Base-by-base conservation (phyloP, 1,140 invertebrate species). In the Drosophila truncata region DNA sequence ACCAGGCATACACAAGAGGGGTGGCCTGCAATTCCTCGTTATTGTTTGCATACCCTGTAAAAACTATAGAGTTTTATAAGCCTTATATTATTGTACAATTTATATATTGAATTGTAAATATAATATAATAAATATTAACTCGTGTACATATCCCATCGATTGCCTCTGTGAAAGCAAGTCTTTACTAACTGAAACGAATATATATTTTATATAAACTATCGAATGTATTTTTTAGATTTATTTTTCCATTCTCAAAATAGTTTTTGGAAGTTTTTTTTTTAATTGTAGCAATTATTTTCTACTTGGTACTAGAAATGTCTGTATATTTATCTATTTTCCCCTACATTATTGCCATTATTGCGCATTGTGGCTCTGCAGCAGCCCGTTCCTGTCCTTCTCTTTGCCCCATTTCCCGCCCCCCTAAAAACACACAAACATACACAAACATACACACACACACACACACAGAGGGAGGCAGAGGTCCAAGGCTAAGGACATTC, bases 401-500 rank as follows among this genome's bases (percentile, higher is more conserved):
- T 16, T 8, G 3, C 27, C 18, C 27, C 41, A 20, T 33, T 16
- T 13, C 8, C 25, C 5, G 10, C 25, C 3, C 7, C 33, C 14
- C 25, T 13, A 44, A 27, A 41, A 16, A 47, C 25, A 52, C 50
- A 41, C 54, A 41, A 3, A 59, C 57, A 58, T 14, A 41, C n/a
- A 58, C 7, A n/a, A 44, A 27, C n/a, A 41, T 23, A 47, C 25
- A 52, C 50, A 41, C 54, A 41, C 6, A 59, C 57, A 58, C 18
- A 41, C n/a, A 58, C 7, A 4, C 37, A 25, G 27, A 25, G 18
- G 13, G 41, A 55, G 63, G 72, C 18, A 11, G 31, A 35, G 20
- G 20, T 54, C 64, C 74, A 78, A 70, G 74, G 75, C 75, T 78
- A 78, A 78, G 75, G 55, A 78, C 74, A 78, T 70, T 78, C 64